Evolutionary conservation across 1,140 invertebrate species (phyloP).

Genomic region (Musca vetustissima): DNA sequence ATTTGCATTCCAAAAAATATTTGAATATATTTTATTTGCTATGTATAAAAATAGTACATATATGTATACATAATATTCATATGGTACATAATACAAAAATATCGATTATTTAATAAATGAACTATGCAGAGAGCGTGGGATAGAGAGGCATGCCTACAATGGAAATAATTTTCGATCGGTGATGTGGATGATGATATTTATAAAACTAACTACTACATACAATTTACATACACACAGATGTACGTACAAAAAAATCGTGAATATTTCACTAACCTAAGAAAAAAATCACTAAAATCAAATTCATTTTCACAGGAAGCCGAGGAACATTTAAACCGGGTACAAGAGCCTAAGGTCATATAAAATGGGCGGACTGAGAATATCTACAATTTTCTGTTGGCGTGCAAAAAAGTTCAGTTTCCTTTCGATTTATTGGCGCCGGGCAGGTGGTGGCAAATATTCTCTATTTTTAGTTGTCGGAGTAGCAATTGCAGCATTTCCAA

Average conservation of each 20-base stretch:
- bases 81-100: slow-evolving; percentile 13
- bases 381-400: no score
- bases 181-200: neutral
- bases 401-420: neutral
- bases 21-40: slow-evolving; percentile 11
- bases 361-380: neutral
- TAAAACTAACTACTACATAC: neutral
- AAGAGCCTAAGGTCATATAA: slow-evolving; percentile 4
- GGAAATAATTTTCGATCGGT: slow-evolving; percentile 1
- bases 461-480: slow-evolving; percentile 57
- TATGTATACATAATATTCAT: neutral
- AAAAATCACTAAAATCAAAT: no score
- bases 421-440: neutral
- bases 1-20: slow-evolving; percentile 14
- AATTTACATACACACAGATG: neutral
- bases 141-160: slow-evolving; percentile 6
- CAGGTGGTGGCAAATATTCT: slow-evolving; percentile 57
- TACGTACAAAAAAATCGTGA: no score
- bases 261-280: no score
- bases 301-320: neutral
- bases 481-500: slow-evolving; percentile 30
- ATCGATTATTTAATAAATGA: neutral
- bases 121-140: no score
- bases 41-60: neutral
- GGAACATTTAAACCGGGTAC: slow-evolving; percentile 18